These are phyloP conservation scores for Tachysurus fulvidraco DNA, from an alignment of 2,113 vertebrate genomes.

Conservation along the genomic window DNA sequence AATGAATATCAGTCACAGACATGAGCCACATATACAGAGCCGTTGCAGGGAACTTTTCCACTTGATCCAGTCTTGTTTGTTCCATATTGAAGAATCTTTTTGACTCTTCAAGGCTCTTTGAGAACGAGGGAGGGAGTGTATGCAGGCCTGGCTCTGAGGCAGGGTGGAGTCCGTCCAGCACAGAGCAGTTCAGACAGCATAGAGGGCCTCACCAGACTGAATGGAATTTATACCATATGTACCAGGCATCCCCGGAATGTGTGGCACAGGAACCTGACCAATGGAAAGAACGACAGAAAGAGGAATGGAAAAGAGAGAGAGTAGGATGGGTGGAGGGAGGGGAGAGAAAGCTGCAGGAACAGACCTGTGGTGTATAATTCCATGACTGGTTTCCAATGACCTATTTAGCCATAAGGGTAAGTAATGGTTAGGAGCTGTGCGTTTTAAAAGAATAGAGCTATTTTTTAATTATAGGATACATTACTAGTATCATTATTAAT, in stretches of 20 bases:
- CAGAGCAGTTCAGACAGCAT: constrained; percentile 68
- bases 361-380: constrained; percentile 51
- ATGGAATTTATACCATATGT: constrained; percentile 98
- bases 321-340: constrained; percentile 2
- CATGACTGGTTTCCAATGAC: constrained; percentile 44
- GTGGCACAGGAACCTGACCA: constrained; percentile 79
- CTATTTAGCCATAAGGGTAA: constrained; percentile 37
- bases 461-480: neutral
- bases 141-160: constrained; percentile 35
- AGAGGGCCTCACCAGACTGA: constrained; percentile 79
- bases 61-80: neutral
- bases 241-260: constrained; percentile 93
- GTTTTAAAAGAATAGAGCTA: neutral
- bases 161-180: constrained; percentile 59
- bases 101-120: constrained; percentile 9
- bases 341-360: constrained; percentile 43
- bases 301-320: constrained; percentile 43
- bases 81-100: constrained; percentile 20
- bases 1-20: constrained; percentile 35
- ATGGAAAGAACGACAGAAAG: constrained; percentile 66
- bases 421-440: neutral
- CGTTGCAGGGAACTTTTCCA: neutral
- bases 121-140: constrained; percentile 26
- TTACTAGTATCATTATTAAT: neutral
- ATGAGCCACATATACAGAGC: constrained; percentile 1